Percentiles rank a stretch among this genome's conserved stretches.
Evolutionary conservation across 2,113 vertebrate species (phyloP).

Genomic region (Leptodactylus fuscus): DNA sequence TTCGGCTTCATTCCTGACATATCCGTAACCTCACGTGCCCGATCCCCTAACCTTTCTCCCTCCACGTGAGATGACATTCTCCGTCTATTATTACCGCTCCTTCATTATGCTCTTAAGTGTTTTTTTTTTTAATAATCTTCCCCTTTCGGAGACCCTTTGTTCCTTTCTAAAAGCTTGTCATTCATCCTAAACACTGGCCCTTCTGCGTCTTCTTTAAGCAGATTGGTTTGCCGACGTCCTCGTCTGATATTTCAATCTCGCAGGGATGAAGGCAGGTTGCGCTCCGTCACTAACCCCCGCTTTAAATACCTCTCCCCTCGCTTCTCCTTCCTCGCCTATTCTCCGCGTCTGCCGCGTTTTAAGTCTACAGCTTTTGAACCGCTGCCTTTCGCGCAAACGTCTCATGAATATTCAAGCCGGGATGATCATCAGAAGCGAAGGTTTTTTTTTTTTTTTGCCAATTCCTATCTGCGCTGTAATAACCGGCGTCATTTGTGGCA

Average conservation of each 20-base stretch:
- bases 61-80: slow-evolving; percentile 42
- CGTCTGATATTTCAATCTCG: slow-evolving; percentile 59
- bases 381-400: slow-evolving; percentile 50
- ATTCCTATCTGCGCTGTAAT: slow-evolving; percentile 49
- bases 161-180: slow-evolving; percentile 55
- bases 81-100: slow-evolving; percentile 52
- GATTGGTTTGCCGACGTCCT: slow-evolving; percentile 50
- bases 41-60: slow-evolving; percentile 35
- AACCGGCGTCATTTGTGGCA: slow-evolving; percentile 38
- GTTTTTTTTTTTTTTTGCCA: slow-evolving; percentile 59
- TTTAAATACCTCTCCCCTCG: slow-evolving; percentile 48
- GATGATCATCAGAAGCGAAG: slow-evolving; percentile 53
- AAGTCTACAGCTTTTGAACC: slow-evolving; percentile 59
- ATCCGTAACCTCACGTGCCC: slow-evolving; percentile 32
- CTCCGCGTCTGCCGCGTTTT: slow-evolving; percentile 54
- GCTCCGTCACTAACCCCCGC: slow-evolving; percentile 55
- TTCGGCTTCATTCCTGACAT: slow-evolving; percentile 24
- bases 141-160: slow-evolving; percentile 52
- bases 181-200: slow-evolving; percentile 51
- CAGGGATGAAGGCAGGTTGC: slow-evolving; percentile 53
- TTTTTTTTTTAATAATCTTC: slow-evolving; percentile 51
- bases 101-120: slow-evolving; percentile 37
- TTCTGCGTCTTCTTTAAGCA: slow-evolving; percentile 46
- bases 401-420: slow-evolving; percentile 57
- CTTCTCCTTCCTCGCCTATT: slow-evolving; percentile 41